Conservation (phyloP, 2,888 invertebrate species). For the Parthenolecanium corni region DNA sequence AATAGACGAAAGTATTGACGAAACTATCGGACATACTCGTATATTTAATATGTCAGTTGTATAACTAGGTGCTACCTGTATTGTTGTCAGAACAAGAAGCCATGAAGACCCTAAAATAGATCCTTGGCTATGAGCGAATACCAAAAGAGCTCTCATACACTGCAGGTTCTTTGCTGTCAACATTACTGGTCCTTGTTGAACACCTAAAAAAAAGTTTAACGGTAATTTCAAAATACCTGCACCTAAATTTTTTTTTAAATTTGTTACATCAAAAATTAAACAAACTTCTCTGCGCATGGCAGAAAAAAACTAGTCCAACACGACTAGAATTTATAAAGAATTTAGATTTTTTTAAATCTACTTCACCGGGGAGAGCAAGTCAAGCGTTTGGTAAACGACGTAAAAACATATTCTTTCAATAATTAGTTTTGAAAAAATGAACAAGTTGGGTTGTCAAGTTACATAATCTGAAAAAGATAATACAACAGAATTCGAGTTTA, state of each 20-base stretch:
- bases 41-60: background rate
- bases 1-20: background rate
- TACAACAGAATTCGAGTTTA: no score
- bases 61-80: constrained; percentile 60
- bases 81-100: constrained; percentile 88
- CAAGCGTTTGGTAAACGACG: no score
- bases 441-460: no score
- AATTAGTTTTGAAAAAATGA: no score
- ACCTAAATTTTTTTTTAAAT: background rate
- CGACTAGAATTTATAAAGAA: no score
- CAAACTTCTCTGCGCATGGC: no score
- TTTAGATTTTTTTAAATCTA: no score
- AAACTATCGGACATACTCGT: background rate
- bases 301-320: no score
- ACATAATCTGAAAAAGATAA: no score
- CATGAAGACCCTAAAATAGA: constrained; percentile 84
- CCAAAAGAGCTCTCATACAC: constrained; percentile 83
- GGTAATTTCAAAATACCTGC: background rate
- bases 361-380: no score
- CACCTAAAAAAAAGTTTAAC: constrained; percentile 41
- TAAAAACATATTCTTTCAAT: no score
- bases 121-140: constrained; percentile 83
- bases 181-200: constrained; percentile 86
- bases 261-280: no score
- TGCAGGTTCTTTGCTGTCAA: constrained; percentile 94